Evolutionary conservation across 2,797 vertebrate species (phyloP), one percentile per base, ranked within the genome.

Genomic region (Setipinna tenuifilis): DNA sequence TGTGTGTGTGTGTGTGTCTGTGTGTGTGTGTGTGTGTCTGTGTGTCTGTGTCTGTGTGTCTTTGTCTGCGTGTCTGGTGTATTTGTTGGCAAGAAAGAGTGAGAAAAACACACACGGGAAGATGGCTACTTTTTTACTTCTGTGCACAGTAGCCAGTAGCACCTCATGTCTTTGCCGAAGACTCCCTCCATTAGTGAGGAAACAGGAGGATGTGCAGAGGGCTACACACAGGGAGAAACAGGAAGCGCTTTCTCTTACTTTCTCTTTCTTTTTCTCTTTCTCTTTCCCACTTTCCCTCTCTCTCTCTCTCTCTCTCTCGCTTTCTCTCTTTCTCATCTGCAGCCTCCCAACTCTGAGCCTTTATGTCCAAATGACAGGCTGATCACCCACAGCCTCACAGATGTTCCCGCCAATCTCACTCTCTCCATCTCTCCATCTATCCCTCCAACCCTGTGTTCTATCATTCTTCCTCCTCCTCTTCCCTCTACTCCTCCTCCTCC

Each of bases 31-130:
- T n/a, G n/a, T n/a, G n/a, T n/a, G n/a, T n/a, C n/a, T n/a, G n/a
- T n/a, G n/a, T n/a, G n/a, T n/a, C n/a, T n/a, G n/a, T n/a, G n/a
- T n/a, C n/a, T n/a, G n/a, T n/a, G n/a, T n/a, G n/a, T n/a, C n/a
- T n/a, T n/a, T n/a, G n/a, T n/a, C n/a, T n/a, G n/a, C n/a, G n/a
- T n/a, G n/a, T n/a, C n/a, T n/a, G n/a, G n/a, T n/a, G n/a, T n/a
- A n/a, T n/a, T n/a, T n/a, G n/a, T n/a, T n/a, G 59, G 78, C 83
- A 84, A 54, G 85, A 88, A 90, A 85, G 85, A 82, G 82, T 46
- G 57, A 91, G 89, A 88, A 84, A 87, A 90, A 41, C 61, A 23
- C 35, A 58, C 46, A 78, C n/a, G 50, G 23, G 78, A 62, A 25
- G 23, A 23, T 9, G 6, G 25, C 25, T 65, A 65, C 5, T 41